Base-by-base conservation (phyloP, 2,113 vertebrate genomes). In the Myrmophylax atrothorax region DNA sequence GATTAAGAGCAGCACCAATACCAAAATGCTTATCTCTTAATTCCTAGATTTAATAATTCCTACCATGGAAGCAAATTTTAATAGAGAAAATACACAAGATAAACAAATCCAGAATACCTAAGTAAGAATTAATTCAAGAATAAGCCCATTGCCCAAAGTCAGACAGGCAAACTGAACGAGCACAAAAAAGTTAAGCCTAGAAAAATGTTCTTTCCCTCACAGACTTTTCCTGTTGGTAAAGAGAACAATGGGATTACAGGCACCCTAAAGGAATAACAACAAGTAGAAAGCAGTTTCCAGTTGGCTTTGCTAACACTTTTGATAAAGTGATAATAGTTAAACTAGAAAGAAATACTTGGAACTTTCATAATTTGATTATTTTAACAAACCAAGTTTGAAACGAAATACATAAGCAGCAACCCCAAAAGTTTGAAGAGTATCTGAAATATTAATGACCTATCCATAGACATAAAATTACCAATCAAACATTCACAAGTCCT, bases 361-460 rank as follows among this genome's bases (percentile, higher is more conserved):
- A 78, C 37, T 89, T 72, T 26, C 40, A 91, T 52, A 40, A 81
- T 82, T 18, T 84, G 53, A 79, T 47, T 86, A 80, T 33, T 89
- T 81, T 70, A 74, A 92, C 20, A 92, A 94, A 94, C 47, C 14
- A 70, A 88, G 24, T 47, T 20, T 46, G 31, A 86, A 95, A 55
- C 9, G 25, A 95, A 91, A 76, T 80, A 89, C 35, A 58, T 4
- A 78, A 60, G 55, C 12, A 81, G 89, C 12, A 91, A 53, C 8
- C 14, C 49, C 8, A 66, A 68, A 96, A 87, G 23, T 87, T 44
- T 93, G 20, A 87, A 69, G 64, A 94, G 3, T 40, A 62, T n/a
- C 53, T 94, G 69, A 93, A 96, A 89, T 93, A 94, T 94, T 97
- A 77, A 97, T 86, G 58, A 85, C 11, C 19, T 46, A 88, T 68